Evolutionary conservation across 2,113 vertebrate species (phyloP), one percentile per base, ranked within the genome.

Genomic region (Patagioenas fasciata): DNA sequence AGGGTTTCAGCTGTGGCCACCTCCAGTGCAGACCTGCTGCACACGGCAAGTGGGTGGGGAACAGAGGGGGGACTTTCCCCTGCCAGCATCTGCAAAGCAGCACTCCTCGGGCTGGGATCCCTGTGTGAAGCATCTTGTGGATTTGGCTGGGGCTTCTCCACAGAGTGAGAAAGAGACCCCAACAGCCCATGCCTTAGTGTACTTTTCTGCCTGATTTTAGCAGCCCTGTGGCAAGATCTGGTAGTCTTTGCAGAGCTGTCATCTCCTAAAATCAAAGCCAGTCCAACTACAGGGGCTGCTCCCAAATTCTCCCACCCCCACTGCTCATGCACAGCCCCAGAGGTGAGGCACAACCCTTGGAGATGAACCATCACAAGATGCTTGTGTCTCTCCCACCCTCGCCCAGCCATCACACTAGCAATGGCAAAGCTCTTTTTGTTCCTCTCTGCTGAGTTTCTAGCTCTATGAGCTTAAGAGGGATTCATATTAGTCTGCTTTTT

Each of bases 121-220:
- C 69, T 28, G 25, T 17, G 14, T 0, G 1, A 54, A 47, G 53
- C 53, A 44, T 25, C 31, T 36, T 54, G 34, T n/a, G 13, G 31
- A 6, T 51, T 47, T 64, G 56, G 28, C 19, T 64, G 42, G 9
- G 42, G 16, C 24, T 69, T 51, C 56, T 74, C 32, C 21, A 24
- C 19, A 50, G 36, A 12, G 24, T 47, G 36, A 13, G 48, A 89
- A 74, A 62, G 38, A 72, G n/a, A 58, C 47, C 36, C n/a, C 56
- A 69, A 66, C 24, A 29, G 34, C 36, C 15, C 2, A 0, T 0
- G 1, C 47, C 36, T 53, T 2, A 0, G 9, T 38, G 15, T 32
- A 26, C 18, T 53, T 58, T 62, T 66, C 56, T 69, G 5, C 11
- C 71, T 40, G 34, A 28, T 56, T 89, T 85, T 34, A 50, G 36